Evolutionary conservation across 2,888 invertebrate genomes (phyloP).

Genomic region (Chaetoderma sp.): DNA sequence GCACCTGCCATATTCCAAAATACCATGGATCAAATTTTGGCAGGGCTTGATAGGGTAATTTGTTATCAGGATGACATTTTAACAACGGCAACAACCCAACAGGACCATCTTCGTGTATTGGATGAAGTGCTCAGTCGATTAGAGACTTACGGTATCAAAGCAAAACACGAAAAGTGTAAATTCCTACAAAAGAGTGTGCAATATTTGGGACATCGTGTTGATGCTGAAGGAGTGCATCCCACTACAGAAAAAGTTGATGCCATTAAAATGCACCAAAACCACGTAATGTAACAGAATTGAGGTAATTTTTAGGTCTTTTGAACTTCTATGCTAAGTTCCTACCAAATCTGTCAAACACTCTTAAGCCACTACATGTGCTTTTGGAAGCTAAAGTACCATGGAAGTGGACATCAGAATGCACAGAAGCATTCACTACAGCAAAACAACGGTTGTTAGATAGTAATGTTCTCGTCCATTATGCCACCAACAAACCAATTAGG

Average conservation of each 20-base stretch:
- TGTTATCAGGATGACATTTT: conserved; percentile 41
- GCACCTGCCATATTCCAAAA: conserved; percentile 36
- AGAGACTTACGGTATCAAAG: neutral
- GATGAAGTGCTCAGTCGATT: neutral
- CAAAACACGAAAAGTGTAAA: neutral
- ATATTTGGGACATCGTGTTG: neutral
- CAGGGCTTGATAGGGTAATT: conserved; percentile 24
- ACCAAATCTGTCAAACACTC: conserved; percentile 1
- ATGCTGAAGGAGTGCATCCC: conserved; percentile 34
- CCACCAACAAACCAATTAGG: conserved; percentile 47
- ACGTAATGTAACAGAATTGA: no score
- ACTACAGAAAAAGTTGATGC: conserved; percentile 42
- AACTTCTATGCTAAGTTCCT: conserved; percentile 8
- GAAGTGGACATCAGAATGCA: conserved; percentile 22
- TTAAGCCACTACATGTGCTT: conserved; percentile 15
- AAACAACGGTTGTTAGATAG: conserved; percentile 38
- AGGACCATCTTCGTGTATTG: no score
- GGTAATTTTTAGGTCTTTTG: conserved; percentile 31
- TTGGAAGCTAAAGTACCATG: conserved; percentile 33
- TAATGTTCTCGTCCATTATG: conserved; percentile 41
- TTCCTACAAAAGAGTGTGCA: conserved; percentile 15
- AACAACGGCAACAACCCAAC: no score
- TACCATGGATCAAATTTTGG: conserved; percentile 37
- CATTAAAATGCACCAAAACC: conserved; percentile 46
- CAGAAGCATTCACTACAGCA: conserved; percentile 32